These are phyloP conservation scores for Pseudorhiza aurosa DNA, from an alignment of 30 jellyfish, hydroid and myxozoan genomes.

Conservation along the genomic window DNA sequence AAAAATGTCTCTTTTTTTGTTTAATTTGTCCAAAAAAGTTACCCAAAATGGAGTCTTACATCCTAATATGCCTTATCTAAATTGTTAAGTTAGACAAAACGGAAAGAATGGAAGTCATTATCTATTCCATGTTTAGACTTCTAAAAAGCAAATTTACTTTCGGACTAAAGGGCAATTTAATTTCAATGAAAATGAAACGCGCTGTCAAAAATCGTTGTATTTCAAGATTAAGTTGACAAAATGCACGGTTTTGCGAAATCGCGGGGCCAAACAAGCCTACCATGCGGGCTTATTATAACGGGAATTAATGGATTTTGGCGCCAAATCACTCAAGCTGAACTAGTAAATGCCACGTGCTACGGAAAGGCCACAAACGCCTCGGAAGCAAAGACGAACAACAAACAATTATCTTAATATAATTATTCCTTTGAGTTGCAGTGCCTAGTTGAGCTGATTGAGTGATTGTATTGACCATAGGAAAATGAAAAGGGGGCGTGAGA, in stretches of 20 bases:
- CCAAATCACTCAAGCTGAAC: slow-evolving; percentile 69
- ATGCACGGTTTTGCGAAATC: background rate
- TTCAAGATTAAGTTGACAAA: background rate
- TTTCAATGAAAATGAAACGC: background rate
- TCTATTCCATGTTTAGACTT: background rate
- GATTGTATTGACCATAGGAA: slow-evolving; percentile 43
- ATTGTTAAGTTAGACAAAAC: slow-evolving; percentile 6
- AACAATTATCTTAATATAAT: slow-evolving; percentile 43
- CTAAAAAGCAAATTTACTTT: background rate
- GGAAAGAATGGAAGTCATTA: slow-evolving; percentile 3
- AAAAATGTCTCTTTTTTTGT: too few species aligned
- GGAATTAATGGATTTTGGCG: slow-evolving; percentile 61
- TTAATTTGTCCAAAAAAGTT: too few species aligned
- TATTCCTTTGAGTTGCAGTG: slow-evolving; percentile 52
- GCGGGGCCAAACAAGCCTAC: background rate
- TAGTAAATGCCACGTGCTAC: slow-evolving; percentile 64
- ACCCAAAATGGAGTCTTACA: too few species aligned
- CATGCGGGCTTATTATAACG: background rate
- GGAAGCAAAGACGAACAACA: slow-evolving; percentile 36
- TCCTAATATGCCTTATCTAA: too few species aligned
- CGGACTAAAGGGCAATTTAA: background rate
- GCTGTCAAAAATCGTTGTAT: background rate
- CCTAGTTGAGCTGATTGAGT: slow-evolving; percentile 55
- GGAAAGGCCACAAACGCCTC: slow-evolving; percentile 61
- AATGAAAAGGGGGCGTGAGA: slow-evolving; percentile 89